Evolutionary conservation across 92 coral and sea anemone genomes (phyloP), one percentile per base, ranked within the genome.

Genomic region (Parazoanthus darwini): DNA sequence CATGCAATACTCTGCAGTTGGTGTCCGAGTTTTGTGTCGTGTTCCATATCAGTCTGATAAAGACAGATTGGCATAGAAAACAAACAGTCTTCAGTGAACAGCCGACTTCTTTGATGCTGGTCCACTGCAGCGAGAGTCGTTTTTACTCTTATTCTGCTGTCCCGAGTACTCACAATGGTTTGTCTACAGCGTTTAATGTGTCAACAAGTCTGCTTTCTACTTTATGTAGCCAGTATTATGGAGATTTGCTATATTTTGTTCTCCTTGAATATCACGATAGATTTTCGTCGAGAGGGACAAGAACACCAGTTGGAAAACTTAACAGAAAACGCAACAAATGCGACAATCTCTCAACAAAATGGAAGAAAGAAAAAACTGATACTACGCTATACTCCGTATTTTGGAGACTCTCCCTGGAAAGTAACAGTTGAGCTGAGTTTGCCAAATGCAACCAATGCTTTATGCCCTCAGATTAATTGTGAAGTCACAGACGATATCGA

Each of bases 401-500:
- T 63, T 63, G 70, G 70, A 63, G 26, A 18, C n/a, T 63, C 25
- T 63, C 25, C 70, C 70, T 63, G 70, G 70, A 3, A 18, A 63
- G 26, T 4, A 63, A 18, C n/a, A 63, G 70, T 18, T 63, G 70
- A 63, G 18, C 65, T 14, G 26, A 23, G 25, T 63, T 23, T 63
- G 70, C 70, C 70, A 63, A 63, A 63, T 6, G 16, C 66, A 23
- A 58, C 23, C 66, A 58, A 20, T 23, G 15, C 66, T 0, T 58
- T 63, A 20, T 63, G 70, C 26, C 70, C 70, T 8, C 7, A 63
- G 70, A 22, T 63, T 63, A 20, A 63, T 14, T 63, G 70, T 63
- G 70, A 78, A 78, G 20, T 88, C 14, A 88, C 90, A 16, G 67
- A 29, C n/a, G 90, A 88, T 68, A 72, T 68, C 29, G 46, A 65